Conservation (phyloP, 2,888 invertebrate genomes). For the Apomyelois bistriatella region DNA sequence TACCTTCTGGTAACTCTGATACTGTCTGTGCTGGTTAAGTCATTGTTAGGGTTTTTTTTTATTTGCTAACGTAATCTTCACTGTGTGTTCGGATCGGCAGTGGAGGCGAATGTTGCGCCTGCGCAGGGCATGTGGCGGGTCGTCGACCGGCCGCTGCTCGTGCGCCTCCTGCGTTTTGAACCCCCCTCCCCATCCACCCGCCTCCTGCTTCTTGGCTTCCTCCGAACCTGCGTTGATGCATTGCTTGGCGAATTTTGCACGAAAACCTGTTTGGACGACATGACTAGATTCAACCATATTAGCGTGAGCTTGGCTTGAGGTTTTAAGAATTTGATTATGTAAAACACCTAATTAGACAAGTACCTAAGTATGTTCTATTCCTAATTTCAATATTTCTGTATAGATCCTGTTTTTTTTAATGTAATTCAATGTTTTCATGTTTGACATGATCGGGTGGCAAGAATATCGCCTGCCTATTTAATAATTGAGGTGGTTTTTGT, state of each 20-base stretch:
- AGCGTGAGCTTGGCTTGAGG: slow-evolving; percentile 12
- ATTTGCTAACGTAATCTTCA: slow-evolving; percentile 54
- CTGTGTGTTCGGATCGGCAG: slow-evolving; percentile 57
- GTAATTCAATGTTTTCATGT: not conserved
- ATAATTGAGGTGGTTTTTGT: slow-evolving; percentile 40
- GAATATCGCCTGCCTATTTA: no score
- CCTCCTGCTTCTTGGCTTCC: slow-evolving; percentile 53
- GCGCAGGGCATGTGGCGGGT: slow-evolving; percentile 74
- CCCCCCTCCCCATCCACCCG: slow-evolving; percentile 45
- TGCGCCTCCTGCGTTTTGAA: slow-evolving; percentile 73
- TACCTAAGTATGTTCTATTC: no score
- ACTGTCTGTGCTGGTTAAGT: not conserved
- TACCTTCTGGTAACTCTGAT: no score
- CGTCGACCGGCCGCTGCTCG: slow-evolving; percentile 74
- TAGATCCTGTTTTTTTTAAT: not conserved
- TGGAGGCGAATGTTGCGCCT: slow-evolving; percentile 65
- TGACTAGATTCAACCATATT: slow-evolving; percentile 36
- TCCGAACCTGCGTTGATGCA: slow-evolving; percentile 71
- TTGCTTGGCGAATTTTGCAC: slow-evolving; percentile 74
- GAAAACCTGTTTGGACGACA: slow-evolving; percentile 73
- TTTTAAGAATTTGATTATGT: no score
- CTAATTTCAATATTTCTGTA: no score
- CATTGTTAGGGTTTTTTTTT: slow-evolving; percentile 21
- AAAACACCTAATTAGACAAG: no score
- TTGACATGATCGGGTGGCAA: slow-evolving; percentile 22